These are phyloP conservation scores for Gasterosteus nipponicus DNA, from an alignment of 2,113 vertebrate species.

Conservation along the genomic window DNA sequence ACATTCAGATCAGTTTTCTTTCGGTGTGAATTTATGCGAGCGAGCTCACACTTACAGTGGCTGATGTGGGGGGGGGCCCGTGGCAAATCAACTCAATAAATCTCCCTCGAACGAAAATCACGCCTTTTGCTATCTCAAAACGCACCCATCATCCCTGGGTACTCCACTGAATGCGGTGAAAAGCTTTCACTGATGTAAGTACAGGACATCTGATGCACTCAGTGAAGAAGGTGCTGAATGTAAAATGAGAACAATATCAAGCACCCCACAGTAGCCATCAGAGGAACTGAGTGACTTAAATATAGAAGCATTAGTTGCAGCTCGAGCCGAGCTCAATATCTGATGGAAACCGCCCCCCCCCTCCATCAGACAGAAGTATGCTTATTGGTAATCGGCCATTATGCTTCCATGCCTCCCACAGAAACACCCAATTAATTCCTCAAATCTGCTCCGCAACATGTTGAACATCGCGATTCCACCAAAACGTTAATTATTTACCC, in stretches of 20 bases:
- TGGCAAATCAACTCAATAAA: conserved; percentile 34
- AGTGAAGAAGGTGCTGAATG: conserved; percentile 1
- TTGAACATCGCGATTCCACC: conserved; percentile 18
- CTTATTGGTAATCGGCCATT: conserved; percentile 43
- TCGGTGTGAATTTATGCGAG: conserved; percentile 8
- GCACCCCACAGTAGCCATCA: neutral
- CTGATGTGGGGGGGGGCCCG: neutral
- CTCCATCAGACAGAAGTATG: neutral
- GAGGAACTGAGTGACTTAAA: conserved; percentile 34
- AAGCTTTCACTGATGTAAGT: conserved; percentile 15
- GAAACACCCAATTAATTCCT: conserved; percentile 45
- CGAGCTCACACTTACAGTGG: conserved; percentile 9
- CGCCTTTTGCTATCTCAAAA: conserved; percentile 19
- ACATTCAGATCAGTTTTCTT: conserved; percentile 11
- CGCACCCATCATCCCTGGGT: conserved; percentile 16
- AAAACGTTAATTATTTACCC: conserved; percentile 3
- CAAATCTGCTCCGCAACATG: neutral
- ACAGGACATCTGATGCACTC: conserved; percentile 21
- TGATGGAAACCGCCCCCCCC: conserved; percentile 31
- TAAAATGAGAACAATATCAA: conserved; percentile 28
- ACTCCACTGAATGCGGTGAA: conserved; percentile 16
- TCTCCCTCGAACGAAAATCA: conserved; percentile 24
- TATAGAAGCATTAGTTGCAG: conserved; percentile 40
- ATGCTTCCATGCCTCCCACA: conserved; percentile 28
- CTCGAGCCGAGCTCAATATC: conserved; percentile 27